Conservation (phyloP, 2,888 invertebrate genomes). For the Nowickia ferox region DNA sequence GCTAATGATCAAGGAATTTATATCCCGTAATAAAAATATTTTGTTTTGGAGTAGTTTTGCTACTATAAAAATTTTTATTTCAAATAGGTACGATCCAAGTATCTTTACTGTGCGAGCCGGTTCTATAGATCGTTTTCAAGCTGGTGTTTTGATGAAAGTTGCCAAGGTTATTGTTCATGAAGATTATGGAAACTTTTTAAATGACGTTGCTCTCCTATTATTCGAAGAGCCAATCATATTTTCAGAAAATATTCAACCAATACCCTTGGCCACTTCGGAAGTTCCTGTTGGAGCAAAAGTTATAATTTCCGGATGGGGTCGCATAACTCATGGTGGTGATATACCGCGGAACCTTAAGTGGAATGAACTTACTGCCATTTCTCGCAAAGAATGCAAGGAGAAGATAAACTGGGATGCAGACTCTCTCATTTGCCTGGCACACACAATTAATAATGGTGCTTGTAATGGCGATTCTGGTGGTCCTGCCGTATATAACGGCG, state of each 20-base stretch:
- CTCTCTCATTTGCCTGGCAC: slow-evolving; percentile 77
- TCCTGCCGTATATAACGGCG: slow-evolving; percentile 76
- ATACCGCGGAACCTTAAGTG: slow-evolving; percentile 76
- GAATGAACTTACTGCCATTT: slow-evolving; percentile 75
- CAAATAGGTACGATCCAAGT: slow-evolving; percentile 48
- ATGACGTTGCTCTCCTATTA: slow-evolving; percentile 78
- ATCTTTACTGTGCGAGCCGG: slow-evolving; percentile 66
- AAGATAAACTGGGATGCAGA: slow-evolving; percentile 73
- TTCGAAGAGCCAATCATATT: slow-evolving; percentile 75
- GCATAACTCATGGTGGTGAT: slow-evolving; percentile 73
- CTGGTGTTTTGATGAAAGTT: slow-evolving; percentile 77
- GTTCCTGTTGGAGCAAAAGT: slow-evolving; percentile 74
- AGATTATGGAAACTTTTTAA: slow-evolving; percentile 75
- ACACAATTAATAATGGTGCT: slow-evolving; percentile 76
- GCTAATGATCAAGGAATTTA: slow-evolving; percentile 62
- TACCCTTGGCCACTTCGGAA: slow-evolving; percentile 75
- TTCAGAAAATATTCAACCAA: slow-evolving; percentile 75
- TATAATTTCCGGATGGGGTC: slow-evolving; percentile 79
- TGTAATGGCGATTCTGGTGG: slow-evolving; percentile 80
- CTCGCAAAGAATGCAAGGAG: slow-evolving; percentile 67
- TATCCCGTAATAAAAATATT: slow-evolving; percentile 73
- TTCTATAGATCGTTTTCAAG: slow-evolving; percentile 75
- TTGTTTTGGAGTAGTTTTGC: background rate
- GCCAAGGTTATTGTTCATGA: slow-evolving; percentile 75
- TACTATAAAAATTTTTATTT: background rate